Percentiles rank a stretch among this genome's conserved stretches.
phyloP scores from a whole-genome alignment of 2,797 vertebrate species.

The Phyllotis vaccarum region DNA sequence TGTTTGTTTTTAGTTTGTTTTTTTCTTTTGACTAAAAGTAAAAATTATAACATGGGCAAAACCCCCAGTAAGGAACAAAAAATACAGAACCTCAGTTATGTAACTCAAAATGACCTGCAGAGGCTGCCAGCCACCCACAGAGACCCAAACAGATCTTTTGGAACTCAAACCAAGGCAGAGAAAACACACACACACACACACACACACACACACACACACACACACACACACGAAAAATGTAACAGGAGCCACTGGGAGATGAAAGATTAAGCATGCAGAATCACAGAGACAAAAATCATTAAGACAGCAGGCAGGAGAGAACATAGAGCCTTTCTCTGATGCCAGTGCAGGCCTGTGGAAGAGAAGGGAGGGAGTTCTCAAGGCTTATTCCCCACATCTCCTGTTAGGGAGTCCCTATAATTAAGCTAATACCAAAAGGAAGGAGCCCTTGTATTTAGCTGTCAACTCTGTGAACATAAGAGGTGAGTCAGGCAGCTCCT shows the following conservation, averaged over 20 bases:
- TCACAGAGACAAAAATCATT: not conserved
- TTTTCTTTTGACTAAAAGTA: constrained; percentile 41
- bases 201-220: not conserved
- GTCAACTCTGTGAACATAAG: constrained; percentile 8
- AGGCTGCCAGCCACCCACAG: constrained; percentile 72
- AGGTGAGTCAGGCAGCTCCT: constrained; percentile 42
- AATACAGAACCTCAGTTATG: constrained; percentile 67
- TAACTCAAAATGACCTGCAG: constrained; percentile 62
- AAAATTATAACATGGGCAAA: constrained; percentile 68
- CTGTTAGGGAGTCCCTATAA: constrained; percentile 63
- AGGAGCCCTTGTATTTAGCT: constrained; percentile 66
- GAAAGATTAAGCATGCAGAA: not conserved
- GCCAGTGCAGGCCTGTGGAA: not conserved
- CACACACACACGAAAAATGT: not conserved
- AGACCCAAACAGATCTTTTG: constrained; percentile 68
- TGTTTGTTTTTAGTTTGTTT: too few relatives aligned
- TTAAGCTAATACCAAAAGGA: constrained; percentile 73
- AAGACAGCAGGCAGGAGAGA: not conserved
- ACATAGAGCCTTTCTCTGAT: not conserved
- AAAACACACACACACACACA: not conserved
- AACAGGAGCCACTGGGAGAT: not conserved
- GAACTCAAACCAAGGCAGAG: constrained; percentile 72
- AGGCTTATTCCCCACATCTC: not conserved
- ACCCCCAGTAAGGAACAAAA: constrained; percentile 58
- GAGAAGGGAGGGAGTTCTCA: not conserved